Evolutionary conservation across 2,797 vertebrate species (phyloP).

Genomic region (Pipistrellus pygmaeus): DNA sequence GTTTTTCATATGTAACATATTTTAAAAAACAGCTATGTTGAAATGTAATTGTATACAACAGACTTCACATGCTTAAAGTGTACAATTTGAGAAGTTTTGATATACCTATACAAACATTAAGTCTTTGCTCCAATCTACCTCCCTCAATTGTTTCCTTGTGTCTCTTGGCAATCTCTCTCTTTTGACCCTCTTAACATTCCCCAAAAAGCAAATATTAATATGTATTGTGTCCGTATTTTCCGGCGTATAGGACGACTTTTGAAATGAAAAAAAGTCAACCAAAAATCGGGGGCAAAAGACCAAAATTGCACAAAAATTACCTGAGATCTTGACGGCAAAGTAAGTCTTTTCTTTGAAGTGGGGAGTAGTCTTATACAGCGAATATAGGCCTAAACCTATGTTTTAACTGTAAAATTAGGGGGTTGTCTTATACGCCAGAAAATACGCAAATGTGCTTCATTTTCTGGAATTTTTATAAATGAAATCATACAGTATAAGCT

Average conservation of each 20-base stretch:
- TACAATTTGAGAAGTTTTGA: conserved; percentile 3
- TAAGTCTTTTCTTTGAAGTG: too few relatives aligned
- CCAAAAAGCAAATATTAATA: not conserved
- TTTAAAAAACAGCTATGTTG: not conserved
- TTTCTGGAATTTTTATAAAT: conserved; percentile 38
- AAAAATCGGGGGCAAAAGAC: too few relatives aligned
- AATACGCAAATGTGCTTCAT: not conserved
- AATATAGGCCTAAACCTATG: too few relatives aligned
- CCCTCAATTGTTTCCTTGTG: not conserved
- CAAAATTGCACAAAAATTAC: too few relatives aligned
- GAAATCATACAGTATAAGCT: not conserved
- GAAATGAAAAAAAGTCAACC: too few relatives aligned
- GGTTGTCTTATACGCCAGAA: too few relatives aligned
- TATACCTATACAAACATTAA: not conserved
- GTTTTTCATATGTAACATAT: too few relatives aligned
- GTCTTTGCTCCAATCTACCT: not conserved
- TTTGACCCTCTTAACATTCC: not conserved
- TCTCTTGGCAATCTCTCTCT: not conserved
- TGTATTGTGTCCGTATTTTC: not conserved
- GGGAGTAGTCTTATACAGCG: too few relatives aligned
- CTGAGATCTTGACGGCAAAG: too few relatives aligned
- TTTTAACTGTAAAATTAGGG: too few relatives aligned
- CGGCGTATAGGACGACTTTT: too few relatives aligned
- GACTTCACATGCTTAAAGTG: not conserved
- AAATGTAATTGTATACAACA: not conserved